Conservation (phyloP, 2,113 vertebrate species). For the Tapirus terrestris region DNA sequence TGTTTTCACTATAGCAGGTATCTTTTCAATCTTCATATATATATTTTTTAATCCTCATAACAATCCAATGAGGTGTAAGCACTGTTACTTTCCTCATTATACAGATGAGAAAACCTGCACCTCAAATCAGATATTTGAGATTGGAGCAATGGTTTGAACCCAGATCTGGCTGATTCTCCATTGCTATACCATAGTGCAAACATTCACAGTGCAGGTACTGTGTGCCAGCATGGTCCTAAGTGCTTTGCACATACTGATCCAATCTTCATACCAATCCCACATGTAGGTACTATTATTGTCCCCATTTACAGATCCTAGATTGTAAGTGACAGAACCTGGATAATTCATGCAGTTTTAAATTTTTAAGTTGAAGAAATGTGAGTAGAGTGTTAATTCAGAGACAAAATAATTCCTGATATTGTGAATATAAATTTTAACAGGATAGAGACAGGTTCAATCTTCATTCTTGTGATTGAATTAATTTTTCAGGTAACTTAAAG, state of each 20-base stretch:
- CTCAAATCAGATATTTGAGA: background rate
- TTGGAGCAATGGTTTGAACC: background rate
- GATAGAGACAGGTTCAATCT: background rate
- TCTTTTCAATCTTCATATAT: background rate
- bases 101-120: background rate
- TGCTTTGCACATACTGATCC: background rate
- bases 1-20: background rate
- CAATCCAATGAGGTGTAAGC: background rate
- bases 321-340: background rate
- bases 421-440: background rate
- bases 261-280: accelerated
- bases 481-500: background rate
- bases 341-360: background rate
- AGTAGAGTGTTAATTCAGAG: background rate
- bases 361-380: background rate
- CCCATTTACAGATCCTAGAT: background rate
- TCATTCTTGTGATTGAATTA: background rate
- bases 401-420: background rate
- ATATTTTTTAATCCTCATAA: background rate
- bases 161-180: background rate
- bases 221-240: background rate
- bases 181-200: accelerated
- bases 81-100: background rate
- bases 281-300: accelerated
- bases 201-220: accelerated